phyloP scores from a whole-genome alignment of 2,113 vertebrate species.

The Anhinga rufa region DNA sequence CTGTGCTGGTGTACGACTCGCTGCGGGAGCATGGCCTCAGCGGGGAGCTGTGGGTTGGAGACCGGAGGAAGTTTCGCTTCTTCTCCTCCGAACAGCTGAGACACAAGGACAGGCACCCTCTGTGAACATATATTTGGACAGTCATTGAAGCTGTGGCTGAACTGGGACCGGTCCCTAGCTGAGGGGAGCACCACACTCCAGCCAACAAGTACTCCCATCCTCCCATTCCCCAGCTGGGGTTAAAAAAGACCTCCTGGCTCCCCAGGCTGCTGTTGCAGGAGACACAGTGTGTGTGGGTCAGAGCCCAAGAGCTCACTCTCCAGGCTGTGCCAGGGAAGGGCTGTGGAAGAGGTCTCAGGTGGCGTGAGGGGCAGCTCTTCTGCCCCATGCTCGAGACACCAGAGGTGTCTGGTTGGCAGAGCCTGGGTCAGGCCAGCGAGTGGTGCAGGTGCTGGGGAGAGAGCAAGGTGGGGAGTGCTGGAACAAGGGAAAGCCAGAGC shows the following conservation, averaged over 20 bases:
- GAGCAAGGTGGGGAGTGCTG: background rate
- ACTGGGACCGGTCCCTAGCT: background rate
- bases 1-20: conserved; percentile 65
- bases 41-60: conserved; percentile 55
- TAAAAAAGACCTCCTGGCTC: background rate
- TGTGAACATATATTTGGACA: conserved; percentile 50
- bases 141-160: background rate
- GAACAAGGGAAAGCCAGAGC: background rate
- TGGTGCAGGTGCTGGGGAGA: background rate
- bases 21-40: conserved; percentile 63
- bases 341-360: background rate
- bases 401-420: background rate
- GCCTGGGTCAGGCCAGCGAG: background rate
- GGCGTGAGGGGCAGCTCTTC: background rate
- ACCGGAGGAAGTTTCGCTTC: conserved; percentile 28
- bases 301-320: background rate
- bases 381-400: background rate
- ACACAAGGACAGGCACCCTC: conserved; percentile 71
- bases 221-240: background rate
- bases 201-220: background rate
- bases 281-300: background rate
- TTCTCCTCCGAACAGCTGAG: conserved; percentile 65
- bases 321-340: background rate
- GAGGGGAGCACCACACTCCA: background rate
- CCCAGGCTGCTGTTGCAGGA: background rate